Base-by-base conservation (phyloP, 2,113 vertebrate genomes). In the Grammomys surdaster region DNA sequence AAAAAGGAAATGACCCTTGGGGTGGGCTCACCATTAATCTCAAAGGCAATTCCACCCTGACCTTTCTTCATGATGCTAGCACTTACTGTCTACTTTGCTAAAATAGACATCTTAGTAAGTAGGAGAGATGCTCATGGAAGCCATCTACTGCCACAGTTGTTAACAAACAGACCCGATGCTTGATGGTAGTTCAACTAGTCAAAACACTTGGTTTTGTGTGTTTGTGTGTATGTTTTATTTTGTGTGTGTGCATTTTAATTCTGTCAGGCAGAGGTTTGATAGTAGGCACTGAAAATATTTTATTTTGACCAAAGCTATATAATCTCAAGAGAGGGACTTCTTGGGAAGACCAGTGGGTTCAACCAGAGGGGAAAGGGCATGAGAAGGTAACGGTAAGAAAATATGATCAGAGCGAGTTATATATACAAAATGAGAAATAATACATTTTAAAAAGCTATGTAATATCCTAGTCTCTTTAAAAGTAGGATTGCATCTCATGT, bases 381-480 rank as follows among this genome's bases (percentile, higher is more conserved):
- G 7, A 46, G 16, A 84, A 26, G 81, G 43, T 46, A 85, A 85
- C 60, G 7, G 54, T 9, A 28, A 31, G 40, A n/a, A 46, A 85
- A 85, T 48, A 43, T 65, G 26, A 85, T 19, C 82, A 85, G 43
- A 67, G 82, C 4, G 2, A 5, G 9, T 16, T 82, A 33, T 86
- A 67, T 33, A 48, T 46, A 48, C 13, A 4, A 46, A 85, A 33
- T 65, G 58, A 33, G 81, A 48, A 67, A 46, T 19, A 36, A 36
- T 36, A 67, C 31, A 69, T 48, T 86, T 69, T 48, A 7, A 19
- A 46, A 91, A 81, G 67, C 67, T 20, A 48, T 5, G 3, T 24
- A 69, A 92, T 81, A 24, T 92, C 48, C 28, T 20, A 75, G 67
- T 63, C 63, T 84, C 75, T 95, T 92, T 89, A 88, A 88, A 92